These are phyloP conservation scores for Armadillidium nasatum DNA, from an alignment of 1,140 invertebrate species.

Conservation along the genomic window DNA sequence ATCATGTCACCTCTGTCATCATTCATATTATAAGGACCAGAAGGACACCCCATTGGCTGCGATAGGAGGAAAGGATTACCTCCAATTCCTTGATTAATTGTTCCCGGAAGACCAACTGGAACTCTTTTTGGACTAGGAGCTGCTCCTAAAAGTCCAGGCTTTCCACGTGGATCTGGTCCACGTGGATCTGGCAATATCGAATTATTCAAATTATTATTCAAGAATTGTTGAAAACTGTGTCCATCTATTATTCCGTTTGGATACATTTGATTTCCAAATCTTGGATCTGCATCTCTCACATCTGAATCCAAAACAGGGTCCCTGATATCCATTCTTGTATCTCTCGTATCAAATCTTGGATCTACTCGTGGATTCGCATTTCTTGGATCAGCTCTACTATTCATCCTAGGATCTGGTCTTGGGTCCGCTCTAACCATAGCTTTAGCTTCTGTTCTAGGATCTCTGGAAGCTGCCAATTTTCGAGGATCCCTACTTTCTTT, in stretches of 20 bases:
- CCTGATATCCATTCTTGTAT: conserved; percentile 28
- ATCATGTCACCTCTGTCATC: conserved; percentile 32
- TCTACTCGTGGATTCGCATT: conserved; percentile 10
- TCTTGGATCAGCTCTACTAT: conserved; percentile 9
- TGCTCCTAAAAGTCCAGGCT: conserved; percentile 28
- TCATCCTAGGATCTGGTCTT: conserved; percentile 24
- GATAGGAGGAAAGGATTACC: conserved; percentile 14
- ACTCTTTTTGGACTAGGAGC: conserved; percentile 14
- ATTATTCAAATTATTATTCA: conserved; percentile 25
- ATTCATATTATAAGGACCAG: conserved; percentile 25
- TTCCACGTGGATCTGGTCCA: conserved; percentile 25
- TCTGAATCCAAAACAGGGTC: conserved; percentile 12
- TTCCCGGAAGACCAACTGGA: conserved; percentile 3
- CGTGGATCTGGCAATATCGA: conserved; percentile 14
- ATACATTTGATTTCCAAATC: conserved; percentile 25
- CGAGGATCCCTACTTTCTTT: conserved; percentile 35
- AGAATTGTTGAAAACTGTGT: conserved; percentile 25
- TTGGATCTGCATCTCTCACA: conserved; percentile 32
- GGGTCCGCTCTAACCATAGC: conserved; percentile 24
- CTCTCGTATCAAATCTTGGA: conserved; percentile 21
- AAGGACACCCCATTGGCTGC: conserved; percentile 22
- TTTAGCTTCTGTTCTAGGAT: conserved; percentile 30
- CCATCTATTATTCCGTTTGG: conserved; percentile 34
- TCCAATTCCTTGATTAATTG: not conserved
- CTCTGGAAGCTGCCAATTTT: conserved; percentile 23